Percentiles rank a stretch among this genome's conserved stretches.
These are phyloP conservation scores for Labeo calbasu DNA, from an alignment of 2,797 vertebrate genomes.

Conservation along the genomic window DNA sequence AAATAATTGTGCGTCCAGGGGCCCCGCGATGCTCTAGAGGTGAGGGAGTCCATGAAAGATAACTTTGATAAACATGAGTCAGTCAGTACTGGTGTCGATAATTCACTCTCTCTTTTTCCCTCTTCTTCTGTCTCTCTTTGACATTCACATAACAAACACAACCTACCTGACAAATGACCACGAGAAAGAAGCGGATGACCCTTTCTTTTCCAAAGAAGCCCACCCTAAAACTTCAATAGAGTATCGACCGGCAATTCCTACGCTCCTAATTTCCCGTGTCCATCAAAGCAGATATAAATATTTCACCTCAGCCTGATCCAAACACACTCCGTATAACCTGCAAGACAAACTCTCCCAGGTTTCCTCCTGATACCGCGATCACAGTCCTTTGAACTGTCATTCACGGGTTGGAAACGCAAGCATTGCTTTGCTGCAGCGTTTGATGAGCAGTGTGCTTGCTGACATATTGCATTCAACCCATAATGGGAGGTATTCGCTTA, in stretches of 20 bases:
- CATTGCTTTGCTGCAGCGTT: slow-evolving; percentile 20
- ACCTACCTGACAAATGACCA: slow-evolving; percentile 39
- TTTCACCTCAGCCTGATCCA: slow-evolving; percentile 31
- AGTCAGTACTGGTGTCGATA: slow-evolving; percentile 48
- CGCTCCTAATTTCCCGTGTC: neutral
- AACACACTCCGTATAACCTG: slow-evolving; percentile 16
- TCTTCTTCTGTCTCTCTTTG: neutral
- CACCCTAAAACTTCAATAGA: slow-evolving; percentile 19
- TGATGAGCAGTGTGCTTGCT: slow-evolving; percentile 20
- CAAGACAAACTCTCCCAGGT: slow-evolving; percentile 27
- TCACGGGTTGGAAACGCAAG: slow-evolving; percentile 4
- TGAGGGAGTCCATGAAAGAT: slow-evolving; percentile 56
- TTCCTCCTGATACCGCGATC: slow-evolving; percentile 6
- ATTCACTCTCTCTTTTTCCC: slow-evolving; percentile 23
- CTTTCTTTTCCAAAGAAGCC: neutral
- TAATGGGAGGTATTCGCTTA: slow-evolving; percentile 30
- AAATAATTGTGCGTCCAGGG: slow-evolving; percentile 64
- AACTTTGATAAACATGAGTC: slow-evolving; percentile 61
- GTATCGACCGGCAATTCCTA: neutral
- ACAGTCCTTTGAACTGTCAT: slow-evolving; percentile 42
- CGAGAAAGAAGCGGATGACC: slow-evolving; percentile 2
- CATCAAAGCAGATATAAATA: slow-evolving; percentile 37
- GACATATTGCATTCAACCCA: slow-evolving; percentile 11
- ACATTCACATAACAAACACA: slow-evolving; percentile 29
- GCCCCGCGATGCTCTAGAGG: slow-evolving; percentile 54